Base-by-base conservation (phyloP, 2,888 invertebrate genomes). In the Epicampocera succincta region DNA sequence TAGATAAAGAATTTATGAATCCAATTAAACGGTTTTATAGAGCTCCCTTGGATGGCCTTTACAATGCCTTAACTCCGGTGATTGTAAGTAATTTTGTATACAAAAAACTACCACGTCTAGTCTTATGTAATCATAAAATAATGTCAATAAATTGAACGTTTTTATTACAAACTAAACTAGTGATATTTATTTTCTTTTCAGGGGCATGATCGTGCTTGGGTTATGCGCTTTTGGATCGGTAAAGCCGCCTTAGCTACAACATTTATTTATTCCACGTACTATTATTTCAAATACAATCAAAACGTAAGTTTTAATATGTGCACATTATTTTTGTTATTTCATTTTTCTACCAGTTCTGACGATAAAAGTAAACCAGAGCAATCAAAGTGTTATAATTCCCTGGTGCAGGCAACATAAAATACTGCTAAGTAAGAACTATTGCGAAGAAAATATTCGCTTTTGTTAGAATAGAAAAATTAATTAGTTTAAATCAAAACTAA, bases 281-380 rank as follows among this genome's bases (percentile, higher is more conserved):
- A 97, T 88, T 96, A 97, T 87, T 94, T 96, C 84, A 97, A 97
- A 92, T 97, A 97, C 89, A 94, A 95, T 90, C 91, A 91, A 85
- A 94, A 95, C 91, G 95, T 96, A 91, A 93, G 94, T 93, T 17
- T 19, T 40, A 15, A 50, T 12, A 65, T 13, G 12, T 58, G 12
- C 61, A 60, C 38, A 42, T 12, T n/a, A n/a, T n/a, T n/a, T n/a
- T n/a, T n/a, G n/a, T n/a, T n/a, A n/a, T n/a, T n/a, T n/a, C n/a
- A n/a, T n/a, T n/a, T n/a, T n/a, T n/a, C n/a, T n/a, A n/a, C n/a
- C n/a, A n/a, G n/a, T n/a, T n/a, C n/a, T n/a, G n/a, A n/a, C n/a
- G n/a, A n/a, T n/a, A n/a, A n/a, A n/a, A n/a, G n/a, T n/a, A n/a
- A n/a, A n/a, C n/a, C n/a, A n/a, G n/a, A n/a, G n/a, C n/a, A n/a